Base-by-base conservation (phyloP, 2,888 invertebrate genomes). In the Lucinisca nassula region DNA sequence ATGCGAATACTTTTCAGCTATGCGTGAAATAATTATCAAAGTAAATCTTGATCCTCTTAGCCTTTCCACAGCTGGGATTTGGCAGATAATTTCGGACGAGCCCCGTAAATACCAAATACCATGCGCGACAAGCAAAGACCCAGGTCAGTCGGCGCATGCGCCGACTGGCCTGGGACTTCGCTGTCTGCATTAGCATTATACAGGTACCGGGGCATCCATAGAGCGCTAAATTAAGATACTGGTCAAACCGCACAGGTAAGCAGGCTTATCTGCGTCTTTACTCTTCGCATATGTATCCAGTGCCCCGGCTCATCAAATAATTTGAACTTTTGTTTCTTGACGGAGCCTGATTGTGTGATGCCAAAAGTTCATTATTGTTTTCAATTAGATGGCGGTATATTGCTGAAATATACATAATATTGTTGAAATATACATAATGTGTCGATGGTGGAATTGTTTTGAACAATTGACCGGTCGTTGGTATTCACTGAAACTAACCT, bases 391-490 rank as follows among this genome's bases (percentile, higher is more conserved):
- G 61, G 45, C 45, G 17, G 17, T 17, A 17, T 45, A 45, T 45
- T 45, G 17, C 45, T 12, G 45, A 12, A 17, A 45, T 45, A 45
- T 17, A 12, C 45, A 17, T 45, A 45, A 24, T 61, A 61, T 61
- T 67, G 10, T 14, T 30, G 35, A 67, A 35, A 58, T 67, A 67
- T 67, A 35, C 67, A 67, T 67, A 67, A 67, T 67, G 67, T 67
- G 67, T 35, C 35, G 35, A 67, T 67, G 67, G 17, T 67, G 12
- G 67, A n/a, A 67, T 35, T 10, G 35, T 67, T 67, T 35, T 35
- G 67, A 67, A 67, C 6, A 32, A 35, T 30, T 35, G 35, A 3
- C 67, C 67, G 67, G 67, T 35, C 61, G 30, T 3, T 45, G 8
- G 10, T 45, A 45, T 45, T 45, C 45, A n/a, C n/a, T n/a, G n/a